Percentiles rank a stretch among this genome's conserved stretches.
These are phyloP conservation scores for Camelus bactrianus DNA, from an alignment of 2,113 vertebrate species.

Conservation along the genomic window DNA sequence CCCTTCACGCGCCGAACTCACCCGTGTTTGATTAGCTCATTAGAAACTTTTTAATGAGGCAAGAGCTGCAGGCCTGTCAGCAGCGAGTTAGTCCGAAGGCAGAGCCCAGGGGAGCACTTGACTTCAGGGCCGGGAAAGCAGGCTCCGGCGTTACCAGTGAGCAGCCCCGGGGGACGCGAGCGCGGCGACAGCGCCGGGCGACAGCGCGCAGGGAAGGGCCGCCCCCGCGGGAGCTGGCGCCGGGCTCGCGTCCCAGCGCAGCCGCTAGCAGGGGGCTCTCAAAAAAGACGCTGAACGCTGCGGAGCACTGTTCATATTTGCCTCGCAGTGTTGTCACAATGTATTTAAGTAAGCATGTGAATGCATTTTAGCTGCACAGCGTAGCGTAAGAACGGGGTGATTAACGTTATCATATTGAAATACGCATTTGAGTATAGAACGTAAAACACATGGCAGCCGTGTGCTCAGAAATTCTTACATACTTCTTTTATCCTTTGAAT, in stretches of 20 bases:
- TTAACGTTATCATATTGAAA: background rate
- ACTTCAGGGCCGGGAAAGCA: background rate
- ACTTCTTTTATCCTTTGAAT: background rate
- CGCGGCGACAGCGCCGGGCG: too few relatives aligned
- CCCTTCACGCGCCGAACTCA: background rate
- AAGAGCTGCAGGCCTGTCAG: background rate
- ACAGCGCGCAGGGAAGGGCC: too few relatives aligned
- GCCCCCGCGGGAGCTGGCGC: too few relatives aligned
- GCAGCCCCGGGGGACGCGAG: too few relatives aligned
- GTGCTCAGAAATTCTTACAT: background rate
- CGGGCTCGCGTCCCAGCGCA: background rate
- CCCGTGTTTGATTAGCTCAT: slow-evolving; percentile 14
- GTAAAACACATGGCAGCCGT: background rate
- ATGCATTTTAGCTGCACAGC: background rate
- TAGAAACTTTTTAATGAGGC: slow-evolving; percentile 55
- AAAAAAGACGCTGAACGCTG: background rate
- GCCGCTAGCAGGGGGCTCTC: background rate
- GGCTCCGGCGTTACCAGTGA: background rate
- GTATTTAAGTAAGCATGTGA: background rate
- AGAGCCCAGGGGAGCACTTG: background rate
- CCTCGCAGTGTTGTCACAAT: background rate
- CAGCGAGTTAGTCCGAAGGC: background rate
- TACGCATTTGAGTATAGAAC: background rate
- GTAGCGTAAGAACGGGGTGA: background rate
- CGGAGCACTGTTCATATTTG: background rate